Conservation (phyloP, 2,113 vertebrate genomes). For the Oreotrochilus melanogaster region DNA sequence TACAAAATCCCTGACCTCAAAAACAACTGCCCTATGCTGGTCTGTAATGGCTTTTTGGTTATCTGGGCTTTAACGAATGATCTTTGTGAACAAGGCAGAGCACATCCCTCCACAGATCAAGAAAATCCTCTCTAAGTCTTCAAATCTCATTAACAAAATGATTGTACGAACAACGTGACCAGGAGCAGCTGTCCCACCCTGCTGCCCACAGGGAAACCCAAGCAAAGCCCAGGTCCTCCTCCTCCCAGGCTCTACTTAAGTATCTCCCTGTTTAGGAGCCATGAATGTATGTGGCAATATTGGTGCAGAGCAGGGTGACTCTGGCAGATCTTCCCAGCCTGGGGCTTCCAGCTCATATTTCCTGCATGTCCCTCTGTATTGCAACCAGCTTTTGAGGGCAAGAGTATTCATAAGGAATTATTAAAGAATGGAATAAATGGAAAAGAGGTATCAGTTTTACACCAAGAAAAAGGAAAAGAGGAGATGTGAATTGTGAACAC, state of each 20-base stretch:
- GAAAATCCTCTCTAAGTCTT: conserved; percentile 40
- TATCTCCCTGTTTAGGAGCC: background rate
- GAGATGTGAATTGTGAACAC: background rate
- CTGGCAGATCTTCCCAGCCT: background rate
- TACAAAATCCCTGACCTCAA: conserved; percentile 50
- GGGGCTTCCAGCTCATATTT: background rate
- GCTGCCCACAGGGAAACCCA: background rate
- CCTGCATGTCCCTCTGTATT: background rate
- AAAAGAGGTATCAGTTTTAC: background rate
- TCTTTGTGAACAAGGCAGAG: background rate
- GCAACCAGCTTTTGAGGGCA: background rate
- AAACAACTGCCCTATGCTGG: background rate
- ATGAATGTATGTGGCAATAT: fast-evolving
- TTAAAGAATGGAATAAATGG: background rate
- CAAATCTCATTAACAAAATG: conserved; percentile 49
- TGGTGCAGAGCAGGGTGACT: background rate
- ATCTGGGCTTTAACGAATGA: background rate
- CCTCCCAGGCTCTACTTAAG: background rate
- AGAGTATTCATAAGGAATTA: background rate
- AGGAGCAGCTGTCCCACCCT: background rate
- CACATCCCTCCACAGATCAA: conserved; percentile 18
- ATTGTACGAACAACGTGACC: conserved; percentile 27
- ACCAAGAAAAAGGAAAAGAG: background rate
- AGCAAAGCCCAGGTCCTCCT: background rate
- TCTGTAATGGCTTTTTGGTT: background rate